Evolutionary conservation across 1,140 invertebrate species (phyloP).

Genomic region (Drosophila arawakana): DNA sequence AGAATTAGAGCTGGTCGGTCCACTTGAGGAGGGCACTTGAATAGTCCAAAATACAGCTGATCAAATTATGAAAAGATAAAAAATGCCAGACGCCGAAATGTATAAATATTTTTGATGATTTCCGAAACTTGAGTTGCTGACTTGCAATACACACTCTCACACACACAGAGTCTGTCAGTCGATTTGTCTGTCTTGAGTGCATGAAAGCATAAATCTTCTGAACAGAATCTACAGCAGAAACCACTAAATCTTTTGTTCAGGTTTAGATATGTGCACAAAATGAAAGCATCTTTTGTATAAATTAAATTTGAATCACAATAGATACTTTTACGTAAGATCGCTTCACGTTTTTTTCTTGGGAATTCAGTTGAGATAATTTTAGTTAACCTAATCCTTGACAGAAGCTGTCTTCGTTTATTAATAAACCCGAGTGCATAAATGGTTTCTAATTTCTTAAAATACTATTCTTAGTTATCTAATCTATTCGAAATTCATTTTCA

Average conservation of each 20-base stretch:
- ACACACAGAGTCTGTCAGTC: constrained; percentile 12
- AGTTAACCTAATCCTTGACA: constrained; percentile 10
- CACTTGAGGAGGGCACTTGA: constrained; percentile 39
- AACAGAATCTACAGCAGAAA: constrained; percentile 6
- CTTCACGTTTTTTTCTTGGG: background rate
- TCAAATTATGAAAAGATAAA: constrained; percentile 44
- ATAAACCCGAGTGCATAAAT: background rate
- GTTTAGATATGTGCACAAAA: background rate
- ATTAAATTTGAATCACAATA: constrained; percentile 14
- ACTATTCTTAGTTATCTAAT: constrained; percentile 1
- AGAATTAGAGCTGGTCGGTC: constrained; percentile 22
- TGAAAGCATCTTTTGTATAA: background rate
- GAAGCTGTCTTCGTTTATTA: background rate
- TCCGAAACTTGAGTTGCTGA: constrained; percentile 42
- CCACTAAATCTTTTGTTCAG: constrained; percentile 13
- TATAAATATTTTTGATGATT: constrained; percentile 34
- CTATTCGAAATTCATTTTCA: constrained; percentile 1
- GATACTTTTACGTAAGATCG: constrained; percentile 13
- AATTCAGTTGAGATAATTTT: constrained; percentile 14
- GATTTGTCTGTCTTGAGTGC: constrained; percentile 16
- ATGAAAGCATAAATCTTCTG: constrained; percentile 27
- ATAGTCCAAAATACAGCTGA: constrained; percentile 20
- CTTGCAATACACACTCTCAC: constrained; percentile 13
- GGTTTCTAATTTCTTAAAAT: constrained; percentile 1
- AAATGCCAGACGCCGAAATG: constrained; percentile 43